phyloP scores from a whole-genome alignment of 2,888 invertebrate species.

The Branchipolynoe longqiensis region DNA sequence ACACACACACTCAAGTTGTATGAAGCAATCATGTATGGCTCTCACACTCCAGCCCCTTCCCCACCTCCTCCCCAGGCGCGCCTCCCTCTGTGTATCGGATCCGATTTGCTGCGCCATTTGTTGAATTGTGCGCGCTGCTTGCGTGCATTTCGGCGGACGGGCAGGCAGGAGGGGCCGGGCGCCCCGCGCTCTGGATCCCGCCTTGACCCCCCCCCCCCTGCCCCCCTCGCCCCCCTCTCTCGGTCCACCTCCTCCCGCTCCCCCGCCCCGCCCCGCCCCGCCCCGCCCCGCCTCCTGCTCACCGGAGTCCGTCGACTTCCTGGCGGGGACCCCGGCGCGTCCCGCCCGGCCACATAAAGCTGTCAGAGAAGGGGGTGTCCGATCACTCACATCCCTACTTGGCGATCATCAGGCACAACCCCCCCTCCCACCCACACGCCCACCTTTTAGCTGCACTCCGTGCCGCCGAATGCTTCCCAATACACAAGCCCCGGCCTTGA shows the following conservation, averaged over 20 bases:
- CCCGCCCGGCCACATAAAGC: slow-evolving; percentile 4
- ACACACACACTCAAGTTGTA: too few relatives aligned
- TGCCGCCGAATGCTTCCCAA: background rate
- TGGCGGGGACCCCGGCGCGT: background rate
- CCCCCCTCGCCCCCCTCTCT: slow-evolving; percentile 7
- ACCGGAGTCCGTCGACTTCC: background rate
- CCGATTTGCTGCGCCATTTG: too few relatives aligned
- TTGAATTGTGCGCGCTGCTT: too few relatives aligned
- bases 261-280: background rate
- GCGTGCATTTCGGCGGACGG: too few relatives aligned
- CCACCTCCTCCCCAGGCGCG: too few relatives aligned
- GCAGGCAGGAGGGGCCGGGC: too few relatives aligned
- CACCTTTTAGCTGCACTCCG: background rate
- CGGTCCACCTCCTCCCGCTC: background rate
- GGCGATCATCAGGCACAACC: background rate
- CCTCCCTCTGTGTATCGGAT: too few relatives aligned
- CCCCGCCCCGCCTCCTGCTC: background rate
- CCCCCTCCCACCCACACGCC: background rate
- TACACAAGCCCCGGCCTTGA: background rate
- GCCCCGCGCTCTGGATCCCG: too few relatives aligned
- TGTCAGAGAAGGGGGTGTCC: background rate
- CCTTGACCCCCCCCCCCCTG: background rate
- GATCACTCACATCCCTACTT: slow-evolving; percentile 27
- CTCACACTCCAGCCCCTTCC: too few relatives aligned
- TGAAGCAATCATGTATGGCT: too few relatives aligned